Percentiles rank a stretch among this genome's conserved stretches.
phyloP scores from a whole-genome alignment of 2,888 invertebrate genomes.

The Sinotaia quadrata region DNA sequence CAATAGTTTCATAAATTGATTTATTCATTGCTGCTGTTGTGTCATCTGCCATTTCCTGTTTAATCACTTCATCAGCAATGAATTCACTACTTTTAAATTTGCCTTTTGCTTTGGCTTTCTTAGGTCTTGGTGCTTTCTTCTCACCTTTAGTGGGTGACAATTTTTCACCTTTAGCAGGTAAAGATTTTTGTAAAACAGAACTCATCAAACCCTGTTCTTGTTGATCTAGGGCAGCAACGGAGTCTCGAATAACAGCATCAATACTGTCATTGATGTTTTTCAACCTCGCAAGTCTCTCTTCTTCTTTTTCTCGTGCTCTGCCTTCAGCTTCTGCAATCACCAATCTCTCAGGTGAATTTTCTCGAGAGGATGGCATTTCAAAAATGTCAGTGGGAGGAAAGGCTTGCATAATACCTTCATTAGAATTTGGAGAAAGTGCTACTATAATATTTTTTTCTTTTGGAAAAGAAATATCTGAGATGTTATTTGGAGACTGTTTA shows the following conservation, averaged over 20 bases:
- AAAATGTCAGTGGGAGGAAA: slow-evolving; percentile 21
- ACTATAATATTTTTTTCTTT: background rate
- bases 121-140: slow-evolving; percentile 30
- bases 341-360: slow-evolving; percentile 36
- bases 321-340: slow-evolving; percentile 39
- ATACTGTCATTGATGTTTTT: slow-evolving; percentile 39
- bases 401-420: slow-evolving; percentile 8
- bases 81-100: slow-evolving; percentile 26
- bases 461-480: background rate
- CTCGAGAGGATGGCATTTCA: slow-evolving; percentile 21
- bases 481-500: background rate
- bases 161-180: background rate
- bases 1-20: slow-evolving; percentile 38
- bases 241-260: slow-evolving; percentile 34
- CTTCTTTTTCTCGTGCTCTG: slow-evolving; percentile 34
- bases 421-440: slow-evolving; percentile 5
- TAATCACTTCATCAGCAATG: slow-evolving; percentile 21
- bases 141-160: slow-evolving; percentile 15
- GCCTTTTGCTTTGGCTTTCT: slow-evolving; percentile 29
- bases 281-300: slow-evolving; percentile 30
- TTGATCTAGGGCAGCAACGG: slow-evolving; percentile 8
- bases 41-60: slow-evolving; percentile 21
- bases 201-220: slow-evolving; percentile 1
- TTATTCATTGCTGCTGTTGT: slow-evolving; percentile 29
- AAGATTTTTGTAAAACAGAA: slow-evolving; percentile 14